Conservation (phyloP, 2,113 vertebrate species). For the Dasypus novemcinctus region DNA sequence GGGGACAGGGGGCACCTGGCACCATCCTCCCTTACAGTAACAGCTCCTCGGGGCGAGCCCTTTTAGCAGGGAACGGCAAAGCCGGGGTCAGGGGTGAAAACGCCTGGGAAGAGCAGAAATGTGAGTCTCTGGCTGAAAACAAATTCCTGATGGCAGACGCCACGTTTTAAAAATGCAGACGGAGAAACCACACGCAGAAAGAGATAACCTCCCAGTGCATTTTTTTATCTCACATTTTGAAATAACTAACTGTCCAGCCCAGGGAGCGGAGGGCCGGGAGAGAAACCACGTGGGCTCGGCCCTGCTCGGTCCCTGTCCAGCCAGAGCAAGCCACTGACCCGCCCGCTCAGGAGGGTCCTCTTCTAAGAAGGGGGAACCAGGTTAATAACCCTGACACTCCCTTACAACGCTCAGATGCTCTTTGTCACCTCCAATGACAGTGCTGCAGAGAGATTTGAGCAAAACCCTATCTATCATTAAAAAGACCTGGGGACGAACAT, state of each 20-base stretch:
- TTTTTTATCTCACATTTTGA: conserved; percentile 51
- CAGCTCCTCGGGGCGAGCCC: neutral
- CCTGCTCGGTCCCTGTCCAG: neutral
- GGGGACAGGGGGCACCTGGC: neutral
- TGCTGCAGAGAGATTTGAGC: neutral
- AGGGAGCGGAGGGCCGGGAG: neutral
- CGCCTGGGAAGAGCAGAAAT: neutral
- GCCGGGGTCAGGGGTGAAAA: neutral
- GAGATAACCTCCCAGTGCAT: neutral
- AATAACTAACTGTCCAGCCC: neutral
- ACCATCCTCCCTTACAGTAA: neutral
- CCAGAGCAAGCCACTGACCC: neutral
- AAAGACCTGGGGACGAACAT: neutral
- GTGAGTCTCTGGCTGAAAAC: conserved; percentile 32
- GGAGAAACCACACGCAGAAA: conserved; percentile 45
- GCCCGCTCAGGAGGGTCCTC: neutral
- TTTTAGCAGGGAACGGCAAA: neutral
- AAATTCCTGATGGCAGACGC: conserved; percentile 33
- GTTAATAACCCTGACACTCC: neutral
- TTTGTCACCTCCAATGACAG: neutral
- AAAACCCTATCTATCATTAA: neutral
- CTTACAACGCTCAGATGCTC: neutral
- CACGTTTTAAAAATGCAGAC: neutral
- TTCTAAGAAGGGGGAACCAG: neutral
- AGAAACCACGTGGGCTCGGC: too few relatives aligned